Conservation (phyloP, 2,797 vertebrate species). For the Myotis daubentonii region DNA sequence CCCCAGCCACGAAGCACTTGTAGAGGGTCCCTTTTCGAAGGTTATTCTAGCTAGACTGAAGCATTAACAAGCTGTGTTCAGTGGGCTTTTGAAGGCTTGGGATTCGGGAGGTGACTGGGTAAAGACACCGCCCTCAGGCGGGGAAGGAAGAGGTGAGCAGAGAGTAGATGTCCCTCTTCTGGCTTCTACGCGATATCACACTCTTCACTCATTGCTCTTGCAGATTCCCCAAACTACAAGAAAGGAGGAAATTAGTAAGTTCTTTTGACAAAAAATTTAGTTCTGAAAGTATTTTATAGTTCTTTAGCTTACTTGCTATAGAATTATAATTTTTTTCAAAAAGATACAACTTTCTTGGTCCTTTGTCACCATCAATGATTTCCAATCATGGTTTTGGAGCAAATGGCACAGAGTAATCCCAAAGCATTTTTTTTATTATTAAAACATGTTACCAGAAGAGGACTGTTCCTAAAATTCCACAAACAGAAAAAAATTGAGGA, state of each 20-base stretch:
- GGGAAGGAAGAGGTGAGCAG: not conserved
- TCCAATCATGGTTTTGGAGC: not conserved
- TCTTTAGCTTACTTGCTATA: not conserved
- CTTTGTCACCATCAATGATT: not conserved
- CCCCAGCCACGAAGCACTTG: not conserved
- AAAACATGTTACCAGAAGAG: not conserved
- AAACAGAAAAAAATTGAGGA: not conserved
- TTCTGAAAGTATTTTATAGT: not conserved
- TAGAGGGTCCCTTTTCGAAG: not conserved
- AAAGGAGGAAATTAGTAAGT: not conserved
- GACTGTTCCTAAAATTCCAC: not conserved
- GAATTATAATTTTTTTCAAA: not conserved
- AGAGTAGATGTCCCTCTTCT: too few relatives aligned
- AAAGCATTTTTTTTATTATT: not conserved
- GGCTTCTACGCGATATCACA: not conserved
- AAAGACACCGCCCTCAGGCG: not conserved
- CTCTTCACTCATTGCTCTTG: not conserved
- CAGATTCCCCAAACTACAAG: not conserved
- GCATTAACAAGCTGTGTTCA: not conserved
- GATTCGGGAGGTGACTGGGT: not conserved
- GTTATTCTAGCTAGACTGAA: not conserved
- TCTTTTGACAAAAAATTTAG: not conserved
- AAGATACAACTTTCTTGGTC: constrained; percentile 21
- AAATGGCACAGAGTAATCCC: not conserved
- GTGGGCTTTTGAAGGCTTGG: not conserved